These are phyloP conservation scores for Daboia siamensis DNA, from an alignment of 2,113 vertebrate genomes.

Conservation along the genomic window DNA sequence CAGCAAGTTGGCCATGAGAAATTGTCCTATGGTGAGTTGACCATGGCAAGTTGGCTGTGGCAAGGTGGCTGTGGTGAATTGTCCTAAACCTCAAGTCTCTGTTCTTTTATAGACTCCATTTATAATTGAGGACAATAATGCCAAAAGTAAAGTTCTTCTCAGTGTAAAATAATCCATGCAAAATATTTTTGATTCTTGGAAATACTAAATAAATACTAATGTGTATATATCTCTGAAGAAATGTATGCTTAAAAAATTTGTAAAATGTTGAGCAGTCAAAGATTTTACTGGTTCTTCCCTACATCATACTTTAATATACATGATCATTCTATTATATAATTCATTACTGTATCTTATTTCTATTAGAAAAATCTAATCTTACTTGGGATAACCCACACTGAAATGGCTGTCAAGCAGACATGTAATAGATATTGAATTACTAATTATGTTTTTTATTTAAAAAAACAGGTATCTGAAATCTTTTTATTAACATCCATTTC, in stretches of 20 bases:
- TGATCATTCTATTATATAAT: background rate
- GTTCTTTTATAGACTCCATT: background rate
- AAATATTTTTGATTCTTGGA: background rate
- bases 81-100: background rate
- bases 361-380: background rate
- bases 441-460: background rate
- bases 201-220: background rate
- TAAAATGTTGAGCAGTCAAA: background rate
- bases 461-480: background rate
- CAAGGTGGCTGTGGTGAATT: background rate
- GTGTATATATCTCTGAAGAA: background rate
- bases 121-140: background rate
- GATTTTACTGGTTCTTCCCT: background rate
- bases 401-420: background rate
- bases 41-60: background rate
- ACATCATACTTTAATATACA: background rate
- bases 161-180: background rate
- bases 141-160: background rate
- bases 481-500: background rate
- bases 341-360: background rate
- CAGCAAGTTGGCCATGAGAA: background rate
- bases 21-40: background rate
- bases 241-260: background rate
- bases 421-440: background rate
- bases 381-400: background rate